Conservation (phyloP, 2,797 vertebrate species). For the Poecile montanus region DNA sequence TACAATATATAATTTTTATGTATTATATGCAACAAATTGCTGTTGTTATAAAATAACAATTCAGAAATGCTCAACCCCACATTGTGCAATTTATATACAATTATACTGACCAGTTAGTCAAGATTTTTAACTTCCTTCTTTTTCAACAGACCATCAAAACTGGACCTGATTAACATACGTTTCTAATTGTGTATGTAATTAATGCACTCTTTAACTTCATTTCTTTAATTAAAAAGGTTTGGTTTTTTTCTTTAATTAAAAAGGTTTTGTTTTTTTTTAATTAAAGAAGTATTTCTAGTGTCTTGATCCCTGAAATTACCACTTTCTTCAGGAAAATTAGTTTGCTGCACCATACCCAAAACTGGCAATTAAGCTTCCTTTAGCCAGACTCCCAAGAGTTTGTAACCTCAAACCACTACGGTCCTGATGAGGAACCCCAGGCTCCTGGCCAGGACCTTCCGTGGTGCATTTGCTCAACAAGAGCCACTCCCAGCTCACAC, state of each 20-base stretch:
- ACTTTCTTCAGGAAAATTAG: background rate
- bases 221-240: background rate
- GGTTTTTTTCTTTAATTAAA: background rate
- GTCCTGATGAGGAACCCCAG: background rate
- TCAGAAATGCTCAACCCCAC: background rate
- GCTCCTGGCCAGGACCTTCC: background rate
- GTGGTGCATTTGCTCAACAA: background rate
- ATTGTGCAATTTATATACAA: background rate
- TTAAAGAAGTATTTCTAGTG: background rate
- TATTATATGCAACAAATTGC: background rate
- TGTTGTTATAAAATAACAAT: background rate
- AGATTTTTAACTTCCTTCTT: background rate
- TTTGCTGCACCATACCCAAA: background rate
- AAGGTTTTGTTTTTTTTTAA: background rate
- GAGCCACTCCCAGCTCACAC: background rate
- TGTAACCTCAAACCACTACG: fast-evolving
- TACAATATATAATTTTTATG: background rate
- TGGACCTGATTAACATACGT: background rate
- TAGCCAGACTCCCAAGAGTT: background rate
- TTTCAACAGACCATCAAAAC: conserved; percentile 12
- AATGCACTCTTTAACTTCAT: background rate
- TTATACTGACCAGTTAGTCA: background rate
- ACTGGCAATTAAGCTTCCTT: background rate
- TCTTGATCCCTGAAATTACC: background rate
- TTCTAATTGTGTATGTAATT: background rate